Base-by-base conservation (phyloP, 2,888 invertebrate genomes). In the Subacronicta megacephala region DNA sequence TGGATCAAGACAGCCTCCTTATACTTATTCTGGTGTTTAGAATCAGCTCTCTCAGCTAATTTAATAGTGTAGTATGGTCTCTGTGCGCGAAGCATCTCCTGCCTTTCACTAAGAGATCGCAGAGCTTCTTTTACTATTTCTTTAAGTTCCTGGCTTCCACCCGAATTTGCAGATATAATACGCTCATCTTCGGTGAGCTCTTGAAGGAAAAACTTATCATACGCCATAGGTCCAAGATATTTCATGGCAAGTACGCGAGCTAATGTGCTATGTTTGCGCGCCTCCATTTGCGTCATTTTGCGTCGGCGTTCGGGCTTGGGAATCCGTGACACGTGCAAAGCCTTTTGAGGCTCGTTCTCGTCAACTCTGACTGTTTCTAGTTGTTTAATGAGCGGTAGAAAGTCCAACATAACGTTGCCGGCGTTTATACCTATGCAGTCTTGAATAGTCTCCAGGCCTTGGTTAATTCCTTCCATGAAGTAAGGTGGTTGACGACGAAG, bases 201-300 rank as follows among this genome's bases (percentile, higher is more conserved):
- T 62, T 88, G 85, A 16, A 93, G 83, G 68, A 93, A 93, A 76
- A 93, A 93, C 62, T 93, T 94, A 66, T 93, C 94, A 33, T 92
- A 91, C 6, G 94, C 93, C 93, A 93, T 93, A 1, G 92, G 92
- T 1, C 93, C 94, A 7, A 93, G 80, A 77, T 94, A 94, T 78
- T 94, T 94, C 90, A 90, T 92, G 26, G 94, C 93, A 26, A 94
- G 84, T 13, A 94, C 93, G 23, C 93, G 86, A 16, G 90, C 80
- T 56, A 94, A 76, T 1, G 85, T 91, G n/a, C 82, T 72, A 66
- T 86, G 77, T 71, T 90, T 90, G 31, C 92, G 83, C 7, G 90
- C 90, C 67, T 93, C 88, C 88, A 90, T 88, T 81, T 93, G 93
- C 4, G 92, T 91, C 13, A 93, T 70, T 60, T 90, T 90, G n/a